These are phyloP conservation scores for Poeciliopsis retropinna DNA, from an alignment of 2,113 vertebrate genomes.

Conservation along the genomic window DNA sequence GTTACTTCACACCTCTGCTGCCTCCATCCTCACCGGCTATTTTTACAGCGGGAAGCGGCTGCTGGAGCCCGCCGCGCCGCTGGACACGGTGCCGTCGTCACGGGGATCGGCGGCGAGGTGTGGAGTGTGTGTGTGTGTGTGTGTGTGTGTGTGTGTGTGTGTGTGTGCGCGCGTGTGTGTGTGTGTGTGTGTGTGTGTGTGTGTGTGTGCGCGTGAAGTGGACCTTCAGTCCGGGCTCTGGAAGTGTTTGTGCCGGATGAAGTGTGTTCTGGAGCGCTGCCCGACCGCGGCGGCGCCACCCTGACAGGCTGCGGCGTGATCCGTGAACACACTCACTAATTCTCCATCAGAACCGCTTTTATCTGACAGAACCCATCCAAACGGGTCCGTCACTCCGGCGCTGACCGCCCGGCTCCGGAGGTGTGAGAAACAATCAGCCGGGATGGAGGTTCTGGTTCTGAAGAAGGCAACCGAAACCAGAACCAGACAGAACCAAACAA, in stretches of 20 bases:
- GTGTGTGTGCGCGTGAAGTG: constrained; percentile 34
- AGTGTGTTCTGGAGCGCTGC: constrained; percentile 61
- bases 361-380: not conserved
- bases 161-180: constrained; percentile 10
- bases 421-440: not conserved
- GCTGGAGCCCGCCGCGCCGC: constrained; percentile 64
- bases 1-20: constrained; percentile 50
- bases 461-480: not conserved
- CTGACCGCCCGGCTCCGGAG: not conserved
- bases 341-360: not conserved
- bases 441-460: not conserved
- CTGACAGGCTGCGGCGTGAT: constrained; percentile 57
- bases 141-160: constrained; percentile 17
- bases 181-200: constrained; percentile 12
- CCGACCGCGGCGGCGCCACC: constrained; percentile 58
- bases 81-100: constrained; percentile 71
- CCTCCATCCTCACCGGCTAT: constrained; percentile 58
- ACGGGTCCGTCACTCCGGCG: not conserved
- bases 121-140: constrained; percentile 23
- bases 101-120: constrained; percentile 71
- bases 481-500: too few relatives aligned
- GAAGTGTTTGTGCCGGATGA: constrained; percentile 50
- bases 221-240: constrained; percentile 23
- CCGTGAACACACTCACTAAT: constrained; percentile 30
- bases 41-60: constrained; percentile 67